phyloP scores from a whole-genome alignment of 2,113 vertebrate species.

The Pseudois nayaur region DNA sequence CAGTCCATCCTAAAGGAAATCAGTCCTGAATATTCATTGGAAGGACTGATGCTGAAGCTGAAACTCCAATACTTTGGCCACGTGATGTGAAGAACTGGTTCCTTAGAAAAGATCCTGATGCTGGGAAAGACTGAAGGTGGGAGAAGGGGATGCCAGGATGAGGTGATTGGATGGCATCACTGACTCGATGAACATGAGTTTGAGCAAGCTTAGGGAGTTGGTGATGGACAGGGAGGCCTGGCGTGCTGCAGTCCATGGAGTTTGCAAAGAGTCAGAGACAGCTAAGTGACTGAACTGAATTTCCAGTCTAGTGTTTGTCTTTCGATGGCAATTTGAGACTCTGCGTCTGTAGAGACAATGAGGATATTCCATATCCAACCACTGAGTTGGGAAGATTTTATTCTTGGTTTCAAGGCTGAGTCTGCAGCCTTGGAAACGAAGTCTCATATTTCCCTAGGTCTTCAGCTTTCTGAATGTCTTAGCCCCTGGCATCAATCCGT shows the following conservation, averaged over 20 bases:
- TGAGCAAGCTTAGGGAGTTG: neutral
- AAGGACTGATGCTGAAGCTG: neutral
- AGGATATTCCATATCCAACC: too few relatives aligned
- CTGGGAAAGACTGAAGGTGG: neutral
- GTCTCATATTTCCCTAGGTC: neutral
- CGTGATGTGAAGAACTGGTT: neutral
- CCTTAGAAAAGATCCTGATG: neutral
- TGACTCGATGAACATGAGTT: neutral
- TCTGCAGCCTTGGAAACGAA: accelerated
- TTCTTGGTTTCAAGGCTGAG: neutral
- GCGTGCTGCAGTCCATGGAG: neutral
- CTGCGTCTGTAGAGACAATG: neutral
- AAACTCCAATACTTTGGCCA: neutral
- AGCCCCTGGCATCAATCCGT: neutral
- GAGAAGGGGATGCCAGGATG: neutral
- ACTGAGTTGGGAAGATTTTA: neutral
- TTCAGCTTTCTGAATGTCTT: neutral
- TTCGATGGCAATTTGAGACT: neutral
- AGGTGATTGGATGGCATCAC: neutral
- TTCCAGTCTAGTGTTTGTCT: neutral
- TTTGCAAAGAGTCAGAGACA: neutral
- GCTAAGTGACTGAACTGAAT: neutral
- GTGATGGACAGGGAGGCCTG: neutral
- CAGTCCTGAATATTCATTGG: neutral
- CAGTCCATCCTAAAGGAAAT: neutral